Base-by-base conservation (phyloP, 2,113 vertebrate species). In the Micromys minutus region DNA sequence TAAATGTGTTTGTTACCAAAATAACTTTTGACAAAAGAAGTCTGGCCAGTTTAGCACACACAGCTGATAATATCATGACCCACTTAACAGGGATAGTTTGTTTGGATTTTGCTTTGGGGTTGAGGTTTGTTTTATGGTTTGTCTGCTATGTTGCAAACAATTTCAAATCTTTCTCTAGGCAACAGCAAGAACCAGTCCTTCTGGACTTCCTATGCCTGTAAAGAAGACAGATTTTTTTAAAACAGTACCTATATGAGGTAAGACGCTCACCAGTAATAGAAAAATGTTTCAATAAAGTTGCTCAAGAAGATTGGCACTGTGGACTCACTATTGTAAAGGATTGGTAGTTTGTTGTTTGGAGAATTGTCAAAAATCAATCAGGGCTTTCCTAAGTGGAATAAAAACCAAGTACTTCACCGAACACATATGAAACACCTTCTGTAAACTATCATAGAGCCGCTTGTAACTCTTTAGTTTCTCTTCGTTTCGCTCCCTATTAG, bases 391-490 rank as follows among this genome's bases (percentile, higher is more conserved):
- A 91, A 87, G 36, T 45, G 75, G 90, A 97, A 97, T 85, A 26
- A 94, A 91, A 93, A 22, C 75, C 76, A 89, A 89, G 36, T 65
- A 86, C 94, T 95, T 95, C 63, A 87, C n/a, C 90, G 45, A 90
- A 90, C 10, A 63, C n/a, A 92, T 61, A 57, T 50, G 89, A 93
- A 79, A 42, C 7, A 87, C 17, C 65, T 91, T 97, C 95, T 87
- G 87, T 61, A 81, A 63, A 65, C 42, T 52, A 91, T 86, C 85
- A 95, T 95, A 95, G 39, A 52, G 12, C 45, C 86, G 1, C 80
- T n/a, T 77, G n/a, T 39, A 92, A 34, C 36, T 87, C 94, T 75
- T 95, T 50, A 39, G 31, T 86, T 67, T 94, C 89, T 90, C 17
- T 94, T 71, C 80, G 69, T 3, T 94, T 94, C 76, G 10, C 13